Evolutionary conservation across 2,888 invertebrate species (phyloP), one percentile per base, ranked within the genome.

Genomic region (Myopa tessellatipennis): DNA sequence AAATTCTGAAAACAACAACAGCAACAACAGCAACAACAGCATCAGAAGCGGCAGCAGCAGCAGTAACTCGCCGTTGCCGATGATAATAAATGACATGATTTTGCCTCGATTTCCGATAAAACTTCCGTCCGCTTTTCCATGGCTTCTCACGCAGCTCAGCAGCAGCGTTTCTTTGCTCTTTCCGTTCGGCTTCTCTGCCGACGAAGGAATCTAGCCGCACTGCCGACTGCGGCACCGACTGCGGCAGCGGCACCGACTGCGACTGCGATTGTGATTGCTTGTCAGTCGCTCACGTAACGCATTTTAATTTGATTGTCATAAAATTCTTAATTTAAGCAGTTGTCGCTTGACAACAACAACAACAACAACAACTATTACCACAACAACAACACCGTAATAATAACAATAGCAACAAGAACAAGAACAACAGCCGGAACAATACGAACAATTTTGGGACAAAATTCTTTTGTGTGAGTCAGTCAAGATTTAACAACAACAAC

Each of bases 81-180:
- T 38, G 16, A 65, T 38, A 65, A 16, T 36, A 36, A 14, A 16
- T 65, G 65, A 65, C 65, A 65, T 65, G 36, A 34, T 65, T 65
- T 34, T 10, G 36, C 16, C 65, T 65, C 65, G 65, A 65, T 65
- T 74, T 74, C 74, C 74, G 74, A 74, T 74, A 74, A 74, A 74
- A 74, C 74, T 74, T 74, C 74, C 74, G 74, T 74, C 65, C 74
- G 74, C 26, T 61, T 63, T 74, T 52, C 36, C 65, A n/a, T 18
- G 45, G 63, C 61, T 61, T 60, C 63, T 73, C 50, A 50, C 63
- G 34, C 58, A 38, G 65, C 14, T 10, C 61, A 65, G 65, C 36
- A 65, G 34, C 36, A 4, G 36, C 38, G 14, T n/a, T 14, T 55
- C 16, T 12, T n/a, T 5, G 4, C 55, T 55, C 55, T 4, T 4